A percentile compares a stretch with the other conserved stretches of the same genome.
phyloP scores from a whole-genome alignment of 1,140 invertebrate species.

The Sminthurides bifidus region DNA sequence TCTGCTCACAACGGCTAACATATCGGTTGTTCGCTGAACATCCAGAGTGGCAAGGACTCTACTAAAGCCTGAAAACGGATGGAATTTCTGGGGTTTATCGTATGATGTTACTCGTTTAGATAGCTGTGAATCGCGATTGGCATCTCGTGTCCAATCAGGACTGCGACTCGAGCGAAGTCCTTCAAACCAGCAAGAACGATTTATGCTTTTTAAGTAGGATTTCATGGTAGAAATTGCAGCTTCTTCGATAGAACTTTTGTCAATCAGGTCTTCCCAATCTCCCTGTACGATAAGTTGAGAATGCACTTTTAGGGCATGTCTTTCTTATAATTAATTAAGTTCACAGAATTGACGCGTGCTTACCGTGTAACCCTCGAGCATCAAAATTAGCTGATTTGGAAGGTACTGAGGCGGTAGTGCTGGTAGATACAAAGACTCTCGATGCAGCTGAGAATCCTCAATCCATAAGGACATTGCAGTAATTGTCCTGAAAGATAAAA shows the following conservation, averaged over 20 bases:
- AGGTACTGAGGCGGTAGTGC: slow-evolving; percentile 60
- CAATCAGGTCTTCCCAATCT: no score
- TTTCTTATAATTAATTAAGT: no score
- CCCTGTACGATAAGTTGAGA: slow-evolving; percentile 5
- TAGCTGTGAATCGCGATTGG: no score
- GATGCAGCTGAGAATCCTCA: slow-evolving; percentile 61
- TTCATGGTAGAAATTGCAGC: no score
- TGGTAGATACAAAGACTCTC: slow-evolving; percentile 53
- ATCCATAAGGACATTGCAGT: slow-evolving; percentile 60
- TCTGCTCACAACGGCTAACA: slow-evolving; percentile 33
- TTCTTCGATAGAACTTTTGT: no score
- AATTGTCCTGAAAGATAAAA: slow-evolving; percentile 42
- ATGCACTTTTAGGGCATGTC: no score
- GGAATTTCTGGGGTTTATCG: no score
- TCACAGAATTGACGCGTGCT: no score
- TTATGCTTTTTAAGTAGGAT: no score
- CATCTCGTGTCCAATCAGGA: not conserved
- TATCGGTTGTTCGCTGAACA: slow-evolving; percentile 21
- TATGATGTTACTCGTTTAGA: no score
- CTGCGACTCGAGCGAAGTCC: not conserved
- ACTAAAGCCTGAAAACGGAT: no score
- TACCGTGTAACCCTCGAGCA: slow-evolving; percentile 45
- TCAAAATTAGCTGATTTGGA: slow-evolving; percentile 42
- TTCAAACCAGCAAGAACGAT: slow-evolving; percentile 22
- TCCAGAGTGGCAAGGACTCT: not conserved